Percentiles rank a stretch among this genome's conserved stretches.
Evolutionary conservation across 1,140 invertebrate species (phyloP).

Genomic region (Brachionus koreanus): DNA sequence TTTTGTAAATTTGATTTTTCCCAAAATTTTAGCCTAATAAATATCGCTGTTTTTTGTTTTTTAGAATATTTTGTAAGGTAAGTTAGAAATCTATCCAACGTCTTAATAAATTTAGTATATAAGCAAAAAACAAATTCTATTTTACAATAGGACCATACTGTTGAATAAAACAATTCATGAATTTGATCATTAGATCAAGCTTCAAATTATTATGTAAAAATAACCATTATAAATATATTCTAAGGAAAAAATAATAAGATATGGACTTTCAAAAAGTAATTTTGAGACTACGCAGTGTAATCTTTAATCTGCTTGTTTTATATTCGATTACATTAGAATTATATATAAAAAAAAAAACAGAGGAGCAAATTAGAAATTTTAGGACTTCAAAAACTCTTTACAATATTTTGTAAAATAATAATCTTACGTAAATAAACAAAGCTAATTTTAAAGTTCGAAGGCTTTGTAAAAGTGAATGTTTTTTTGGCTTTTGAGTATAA

Average conservation of each 20-base stretch:
- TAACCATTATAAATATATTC: neutral
- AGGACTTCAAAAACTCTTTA: neutral
- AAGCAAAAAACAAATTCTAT: no score
- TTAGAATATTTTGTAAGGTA: no score
- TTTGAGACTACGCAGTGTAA: neutral
- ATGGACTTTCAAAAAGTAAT: neutral
- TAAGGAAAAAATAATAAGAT: neutral
- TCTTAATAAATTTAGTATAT: no score
- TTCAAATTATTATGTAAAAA: neutral
- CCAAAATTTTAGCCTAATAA: no score
- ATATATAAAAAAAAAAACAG: neutral
- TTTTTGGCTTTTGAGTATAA: neutral
- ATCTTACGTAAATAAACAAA: conserved; percentile 39
- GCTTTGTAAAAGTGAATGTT: neutral
- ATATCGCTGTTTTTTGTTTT: no score
- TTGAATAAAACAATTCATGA: neutral
- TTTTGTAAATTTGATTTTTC: no score
- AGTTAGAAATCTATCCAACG: no score
- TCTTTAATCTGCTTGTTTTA: neutral
- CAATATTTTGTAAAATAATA: neutral
- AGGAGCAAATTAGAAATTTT: neutral
- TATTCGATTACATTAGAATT: conserved; percentile 22
- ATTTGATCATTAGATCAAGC: neutral
- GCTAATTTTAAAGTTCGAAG: neutral
- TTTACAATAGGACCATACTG: neutral